Evolutionary conservation across 2,113 vertebrate genomes (phyloP), one percentile per base, ranked within the genome.

Genomic region (Phoxinus phoxinus): DNA sequence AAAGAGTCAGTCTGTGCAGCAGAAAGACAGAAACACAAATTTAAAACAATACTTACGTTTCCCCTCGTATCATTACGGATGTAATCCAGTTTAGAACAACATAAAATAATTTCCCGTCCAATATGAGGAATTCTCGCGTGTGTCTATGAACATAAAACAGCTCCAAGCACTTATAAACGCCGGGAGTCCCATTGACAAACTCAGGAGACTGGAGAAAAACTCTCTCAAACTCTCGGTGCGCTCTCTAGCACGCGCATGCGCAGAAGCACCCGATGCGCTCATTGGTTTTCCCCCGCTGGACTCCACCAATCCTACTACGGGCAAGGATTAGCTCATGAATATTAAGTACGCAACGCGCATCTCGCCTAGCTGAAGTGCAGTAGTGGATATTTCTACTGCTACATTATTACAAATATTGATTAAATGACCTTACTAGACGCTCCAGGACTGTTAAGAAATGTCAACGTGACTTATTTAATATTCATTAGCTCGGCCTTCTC

Each of bases 171-270:
- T 8, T 8, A 46, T 65, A 17, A 19, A 46, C 37, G 46, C 59
- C 75, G 48, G n/a, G 3, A 17, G n/a, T 73, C 75, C 15, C 75
- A 44, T 46, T 23, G 21, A 51, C 46, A 48, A 17, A 32, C 80
- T 51, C 44, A 23, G 11, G 1, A 2, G 25, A 56, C 75, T 32
- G 32, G 19, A 32, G n/a, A 8, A 37, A 21, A 85, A 69, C 86
- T 86, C 87, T 86, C 87, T 27, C 30, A 91, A 92, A 92, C 91
- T 92, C 94, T 90, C 84, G 86, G 84, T 75, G 84, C 78, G 85
- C 58, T 46, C 72, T n/a, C 0, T 37, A 15, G 76, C 86, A 19
- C 87, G 92, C 93, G 93, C 93, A 90, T 65, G 92, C 93, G 93
- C 93, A 84, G 2, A 25, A 87, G 69, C 48, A 21, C 19, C 53